Conservation (phyloP, 2,888 invertebrate genomes). For the Pollenia labialis region DNA sequence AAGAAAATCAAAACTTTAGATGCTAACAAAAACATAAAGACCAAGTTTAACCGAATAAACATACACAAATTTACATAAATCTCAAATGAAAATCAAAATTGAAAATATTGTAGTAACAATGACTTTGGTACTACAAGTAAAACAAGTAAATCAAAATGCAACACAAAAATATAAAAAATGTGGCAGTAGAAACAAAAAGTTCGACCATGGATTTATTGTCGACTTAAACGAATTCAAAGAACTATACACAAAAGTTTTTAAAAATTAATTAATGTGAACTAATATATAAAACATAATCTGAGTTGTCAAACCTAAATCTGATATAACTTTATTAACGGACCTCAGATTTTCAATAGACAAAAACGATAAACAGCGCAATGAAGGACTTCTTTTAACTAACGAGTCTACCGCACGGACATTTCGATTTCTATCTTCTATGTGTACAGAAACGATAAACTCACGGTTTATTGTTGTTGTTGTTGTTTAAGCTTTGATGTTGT, state of each 20-base stretch:
- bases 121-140: conserved; percentile 66
- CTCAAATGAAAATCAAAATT: conserved; percentile 19
- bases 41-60: conserved; percentile 36
- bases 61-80: conserved; percentile 58
- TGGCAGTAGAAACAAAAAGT: conserved; percentile 13
- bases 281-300: too few relatives aligned
- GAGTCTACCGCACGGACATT: too few relatives aligned
- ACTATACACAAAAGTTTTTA: background rate
- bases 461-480: too few relatives aligned
- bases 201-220: conserved; percentile 3
- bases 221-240: background rate
- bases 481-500: too few relatives aligned
- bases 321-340: too few relatives aligned
- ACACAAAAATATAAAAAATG: conserved; percentile 10
- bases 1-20: conserved; percentile 21
- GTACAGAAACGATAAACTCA: too few relatives aligned
- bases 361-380: too few relatives aligned
- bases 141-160: conserved; percentile 57
- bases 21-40: conserved; percentile 11
- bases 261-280: too few relatives aligned
- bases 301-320: too few relatives aligned
- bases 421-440: too few relatives aligned
- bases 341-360: too few relatives aligned
- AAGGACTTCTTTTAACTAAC: too few relatives aligned
- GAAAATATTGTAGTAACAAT: conserved; percentile 51